Base-by-base conservation (phyloP, 2,797 vertebrate genomes). In the Anolis apletophallus region DNA sequence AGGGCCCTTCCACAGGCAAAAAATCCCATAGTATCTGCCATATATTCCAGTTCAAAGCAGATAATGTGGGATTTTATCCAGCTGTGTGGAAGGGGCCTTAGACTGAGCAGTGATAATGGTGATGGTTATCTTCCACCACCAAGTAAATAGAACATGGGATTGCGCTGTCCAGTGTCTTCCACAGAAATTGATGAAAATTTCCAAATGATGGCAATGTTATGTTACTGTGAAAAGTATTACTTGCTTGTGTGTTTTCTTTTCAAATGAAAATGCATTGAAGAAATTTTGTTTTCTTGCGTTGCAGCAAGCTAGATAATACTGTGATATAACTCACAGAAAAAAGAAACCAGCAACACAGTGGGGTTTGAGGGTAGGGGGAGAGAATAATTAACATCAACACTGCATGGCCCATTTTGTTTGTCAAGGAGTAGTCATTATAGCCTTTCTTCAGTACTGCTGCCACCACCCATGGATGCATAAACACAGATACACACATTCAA, bases 291-390 rank as follows among this genome's bases (percentile, higher is more conserved):
- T 67, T n/a, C 36, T 83, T 54, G 34, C 85, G 80, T 14, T 64
- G 40, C 32, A 57, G 46, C n/a, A 64, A 64, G 29, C 5, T 21
- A 75, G 3, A 57, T 61, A 88, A 32, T 86, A 90, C 59, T 36
- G 16, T 5, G 32, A 32, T 69, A 32, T 26, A 80, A 80, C 10
- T 3, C 85, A 52, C 88, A 86, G 64, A 77, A 75, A 91, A 83
- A 26, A 40, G n/a, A 74, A 74, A 71, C 71, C 46, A 78, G 0
- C 75, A 76, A 86, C 81, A 88, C 40, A 52, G 29, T 64, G 23
- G 40, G 40, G 40, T 40, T 40, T 40, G 40, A 40, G 40, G 40
- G 40, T 40, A 86, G 46, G 1, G n/a, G 1, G 1, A 32, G 21
- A 80, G 52, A 73, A 13, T 64, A 36, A 68, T 81, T 80, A 73